These are phyloP conservation scores for Cyrtonyx montezumae DNA, from an alignment of 2,113 vertebrate species.

Conservation along the genomic window DNA sequence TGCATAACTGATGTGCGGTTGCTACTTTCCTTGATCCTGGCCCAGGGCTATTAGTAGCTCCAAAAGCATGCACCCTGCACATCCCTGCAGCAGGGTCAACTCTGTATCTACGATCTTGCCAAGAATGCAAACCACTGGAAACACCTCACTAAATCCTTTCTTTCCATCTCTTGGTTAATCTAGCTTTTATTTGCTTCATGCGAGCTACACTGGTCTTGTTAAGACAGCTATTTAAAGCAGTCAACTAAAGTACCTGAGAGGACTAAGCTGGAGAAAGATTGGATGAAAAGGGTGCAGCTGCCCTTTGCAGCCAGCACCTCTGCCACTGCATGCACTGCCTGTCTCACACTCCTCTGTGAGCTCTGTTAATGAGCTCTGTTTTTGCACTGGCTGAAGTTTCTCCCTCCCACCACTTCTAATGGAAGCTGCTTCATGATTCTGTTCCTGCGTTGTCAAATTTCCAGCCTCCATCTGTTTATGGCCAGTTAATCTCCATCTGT, in stretches of 20 bases:
- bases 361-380: background rate
- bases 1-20: background rate
- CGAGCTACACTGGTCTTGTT: background rate
- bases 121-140: background rate
- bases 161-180: background rate
- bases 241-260: background rate
- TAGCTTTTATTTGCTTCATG: background rate
- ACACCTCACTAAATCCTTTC: background rate
- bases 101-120: background rate
- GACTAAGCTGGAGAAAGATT: background rate
- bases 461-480: conserved; percentile 4
- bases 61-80: rapidly evolving
- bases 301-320: background rate
- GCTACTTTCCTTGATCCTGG: background rate
- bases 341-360: background rate
- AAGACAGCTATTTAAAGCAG: background rate
- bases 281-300: background rate
- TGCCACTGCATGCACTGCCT: background rate
- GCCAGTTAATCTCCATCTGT: conserved; percentile 27
- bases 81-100: background rate
- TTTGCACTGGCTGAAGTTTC: background rate
- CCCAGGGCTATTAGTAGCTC: background rate
- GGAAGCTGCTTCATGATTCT: conserved; percentile 20
- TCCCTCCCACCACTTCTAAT: conserved; percentile 18
- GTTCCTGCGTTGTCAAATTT: background rate